Conservation (phyloP, 2,888 invertebrate species). For the Polietes domitor region DNA sequence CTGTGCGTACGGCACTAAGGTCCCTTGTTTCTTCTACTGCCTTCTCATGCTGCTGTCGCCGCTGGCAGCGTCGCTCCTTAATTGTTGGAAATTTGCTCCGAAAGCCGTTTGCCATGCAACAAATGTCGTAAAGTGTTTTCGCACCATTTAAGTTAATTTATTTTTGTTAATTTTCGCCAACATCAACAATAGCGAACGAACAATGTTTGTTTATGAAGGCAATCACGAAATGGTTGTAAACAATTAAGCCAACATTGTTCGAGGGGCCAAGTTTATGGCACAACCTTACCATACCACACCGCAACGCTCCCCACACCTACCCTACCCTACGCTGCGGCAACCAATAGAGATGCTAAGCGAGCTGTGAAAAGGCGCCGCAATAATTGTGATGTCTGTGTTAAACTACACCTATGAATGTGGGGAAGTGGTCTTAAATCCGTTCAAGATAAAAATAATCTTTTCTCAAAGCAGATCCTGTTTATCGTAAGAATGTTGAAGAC, state of each 20-base stretch:
- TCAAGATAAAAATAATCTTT: no score
- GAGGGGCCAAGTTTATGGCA: not conserved
- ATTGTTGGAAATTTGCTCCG: slow-evolving; percentile 28
- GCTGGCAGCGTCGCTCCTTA: not conserved
- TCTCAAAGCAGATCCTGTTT: no score
- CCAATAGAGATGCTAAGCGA: not conserved
- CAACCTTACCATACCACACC: no score
- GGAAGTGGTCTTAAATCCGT: no score
- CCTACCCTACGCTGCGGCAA: not conserved
- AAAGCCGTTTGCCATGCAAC: slow-evolving; percentile 27
- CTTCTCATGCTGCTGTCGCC: not conserved
- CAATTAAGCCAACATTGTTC: slow-evolving; percentile 17
- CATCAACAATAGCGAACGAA: slow-evolving; percentile 13
- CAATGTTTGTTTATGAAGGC: slow-evolving; percentile 29
- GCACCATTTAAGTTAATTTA: slow-evolving; percentile 50
- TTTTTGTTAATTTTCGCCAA: slow-evolving; percentile 30
- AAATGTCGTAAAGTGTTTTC: slow-evolving; percentile 54
- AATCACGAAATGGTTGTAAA: slow-evolving; percentile 31
- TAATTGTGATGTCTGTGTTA: no score
- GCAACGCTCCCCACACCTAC: no score
- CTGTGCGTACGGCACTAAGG: not conserved
- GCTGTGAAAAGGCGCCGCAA: no score
- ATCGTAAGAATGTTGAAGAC: no score
- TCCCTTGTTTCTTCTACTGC: not conserved
- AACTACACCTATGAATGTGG: no score